These are phyloP conservation scores for Allobates femoralis DNA, from an alignment of 2,797 vertebrate species.

Conservation along the genomic window DNA sequence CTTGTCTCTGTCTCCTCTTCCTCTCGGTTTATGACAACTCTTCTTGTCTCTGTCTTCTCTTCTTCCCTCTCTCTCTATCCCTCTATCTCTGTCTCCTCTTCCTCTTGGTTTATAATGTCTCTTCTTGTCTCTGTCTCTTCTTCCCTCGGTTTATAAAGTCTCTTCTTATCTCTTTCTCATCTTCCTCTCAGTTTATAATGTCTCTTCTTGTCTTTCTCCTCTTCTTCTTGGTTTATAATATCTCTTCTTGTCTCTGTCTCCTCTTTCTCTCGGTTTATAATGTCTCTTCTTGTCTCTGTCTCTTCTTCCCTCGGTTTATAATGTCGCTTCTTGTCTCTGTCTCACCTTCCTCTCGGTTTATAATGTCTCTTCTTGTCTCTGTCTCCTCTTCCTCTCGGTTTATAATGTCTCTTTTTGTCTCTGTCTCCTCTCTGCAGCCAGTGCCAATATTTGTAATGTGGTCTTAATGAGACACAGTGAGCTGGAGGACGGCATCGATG, in stretches of 20 bases:
- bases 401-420: too few species aligned
- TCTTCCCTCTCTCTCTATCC: neutral
- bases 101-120: too few species aligned
- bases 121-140: neutral
- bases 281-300: too few species aligned
- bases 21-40: too few species aligned
- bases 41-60: too few species aligned
- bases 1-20: neutral
- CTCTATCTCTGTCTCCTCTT: too few species aligned
- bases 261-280: too few species aligned
- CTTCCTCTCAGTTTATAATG: too few species aligned
- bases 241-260: neutral
- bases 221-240: neutral
- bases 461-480: slow-evolving; percentile 92
- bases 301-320: neutral
- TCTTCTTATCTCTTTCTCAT: neutral
- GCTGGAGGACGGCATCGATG: slow-evolving; percentile 87
- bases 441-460: slow-evolving; percentile 92
- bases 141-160: neutral
- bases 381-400: neutral
- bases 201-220: too few species aligned
- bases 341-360: too few species aligned
- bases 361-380: too few species aligned
- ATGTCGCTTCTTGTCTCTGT: neutral
- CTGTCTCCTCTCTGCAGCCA: slow-evolving; percentile 75